phyloP scores from a whole-genome alignment of 2,797 vertebrate species.

The Crenichthys baileyi region DNA sequence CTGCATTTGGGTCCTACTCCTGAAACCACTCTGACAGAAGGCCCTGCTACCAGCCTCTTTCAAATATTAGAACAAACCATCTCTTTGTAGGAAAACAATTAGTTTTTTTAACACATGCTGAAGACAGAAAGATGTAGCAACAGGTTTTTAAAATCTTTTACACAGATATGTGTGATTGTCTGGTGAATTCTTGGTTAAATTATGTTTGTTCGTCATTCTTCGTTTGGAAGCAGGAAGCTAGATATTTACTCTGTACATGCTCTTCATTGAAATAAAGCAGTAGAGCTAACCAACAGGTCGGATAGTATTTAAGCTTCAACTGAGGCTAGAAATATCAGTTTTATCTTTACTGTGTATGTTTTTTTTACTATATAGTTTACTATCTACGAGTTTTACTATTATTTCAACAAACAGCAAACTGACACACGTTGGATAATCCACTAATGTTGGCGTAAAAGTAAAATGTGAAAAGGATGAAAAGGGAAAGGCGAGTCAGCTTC shows the following conservation, averaged over 20 bases:
- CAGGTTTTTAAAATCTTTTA: too few species aligned
- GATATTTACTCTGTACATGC: neutral
- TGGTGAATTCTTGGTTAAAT: too few species aligned
- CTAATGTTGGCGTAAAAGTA: neutral
- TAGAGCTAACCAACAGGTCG: neutral
- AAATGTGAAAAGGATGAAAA: conserved; percentile 9
- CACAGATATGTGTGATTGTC: too few species aligned
- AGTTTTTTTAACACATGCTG: too few species aligned
- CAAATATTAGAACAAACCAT: too few species aligned
- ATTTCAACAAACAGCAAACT: neutral
- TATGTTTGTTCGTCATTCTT: neutral
- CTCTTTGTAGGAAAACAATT: too few species aligned
- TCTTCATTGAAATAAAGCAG: neutral
- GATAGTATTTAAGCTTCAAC: neutral
- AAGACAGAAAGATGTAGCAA: too few species aligned
- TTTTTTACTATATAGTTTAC: neutral
- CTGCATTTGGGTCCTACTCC: too few species aligned
- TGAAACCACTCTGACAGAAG: too few species aligned
- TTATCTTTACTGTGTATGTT: too few species aligned
- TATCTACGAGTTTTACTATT: neutral
- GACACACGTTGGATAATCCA: neutral
- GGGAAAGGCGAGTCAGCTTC: conserved; percentile 17
- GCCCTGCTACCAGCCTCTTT: too few species aligned
- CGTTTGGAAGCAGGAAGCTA: neutral
- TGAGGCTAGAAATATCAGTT: neutral